Percentiles rank a stretch among this genome's conserved stretches.
phyloP scores from a whole-genome alignment of 2,113 vertebrate species.

The Cochlearius cochlearius region DNA sequence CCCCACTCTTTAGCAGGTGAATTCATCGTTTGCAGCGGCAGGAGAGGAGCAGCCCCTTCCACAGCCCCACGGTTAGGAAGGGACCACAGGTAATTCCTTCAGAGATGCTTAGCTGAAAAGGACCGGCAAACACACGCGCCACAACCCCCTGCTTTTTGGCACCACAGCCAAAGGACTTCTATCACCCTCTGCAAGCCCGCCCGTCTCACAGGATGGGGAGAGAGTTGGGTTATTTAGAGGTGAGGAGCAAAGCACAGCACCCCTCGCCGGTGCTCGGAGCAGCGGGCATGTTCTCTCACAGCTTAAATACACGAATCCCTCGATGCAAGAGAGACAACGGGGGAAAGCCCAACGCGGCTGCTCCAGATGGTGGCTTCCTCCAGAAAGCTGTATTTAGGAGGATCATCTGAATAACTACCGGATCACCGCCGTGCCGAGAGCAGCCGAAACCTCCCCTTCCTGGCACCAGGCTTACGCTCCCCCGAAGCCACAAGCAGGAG shows the following conservation, averaged over 20 bases:
- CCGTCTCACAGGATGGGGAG: neutral
- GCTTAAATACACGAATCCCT: neutral
- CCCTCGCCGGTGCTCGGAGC: accelerated
- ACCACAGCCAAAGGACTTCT: neutral
- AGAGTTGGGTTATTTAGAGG: neutral
- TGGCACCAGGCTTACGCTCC: accelerated
- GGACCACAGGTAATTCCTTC: neutral
- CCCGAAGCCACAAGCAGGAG: neutral
- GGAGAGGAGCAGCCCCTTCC: neutral
- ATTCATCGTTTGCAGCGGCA: neutral
- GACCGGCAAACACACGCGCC: neutral
- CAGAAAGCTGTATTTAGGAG: neutral
- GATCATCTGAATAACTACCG: neutral
- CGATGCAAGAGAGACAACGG: accelerated
- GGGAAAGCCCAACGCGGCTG: neutral
- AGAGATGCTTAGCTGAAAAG: neutral
- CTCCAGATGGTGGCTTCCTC: neutral
- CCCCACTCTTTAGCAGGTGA: neutral
- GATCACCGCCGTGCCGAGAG: accelerated
- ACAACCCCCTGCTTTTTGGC: neutral
- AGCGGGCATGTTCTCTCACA: neutral
- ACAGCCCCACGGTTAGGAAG: neutral
- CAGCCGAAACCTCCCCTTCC: neutral
- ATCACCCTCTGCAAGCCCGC: neutral
- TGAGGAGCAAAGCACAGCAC: neutral